Percentiles rank a stretch among this genome's conserved stretches.
These are phyloP conservation scores for Rhipidura dahli DNA, from an alignment of 2,113 vertebrate genomes.

Conservation along the genomic window DNA sequence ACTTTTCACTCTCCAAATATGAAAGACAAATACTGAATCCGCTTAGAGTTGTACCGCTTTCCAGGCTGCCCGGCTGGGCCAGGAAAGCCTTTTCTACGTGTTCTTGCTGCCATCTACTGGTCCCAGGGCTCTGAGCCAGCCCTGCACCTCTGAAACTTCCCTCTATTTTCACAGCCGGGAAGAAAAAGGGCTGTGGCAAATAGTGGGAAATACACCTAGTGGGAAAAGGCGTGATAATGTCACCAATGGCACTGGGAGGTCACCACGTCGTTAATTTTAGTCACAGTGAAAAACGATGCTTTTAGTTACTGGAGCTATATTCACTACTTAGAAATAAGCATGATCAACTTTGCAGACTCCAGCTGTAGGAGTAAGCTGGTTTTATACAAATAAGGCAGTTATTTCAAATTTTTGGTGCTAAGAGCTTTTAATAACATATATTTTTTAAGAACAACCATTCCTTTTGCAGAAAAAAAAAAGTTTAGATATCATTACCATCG, in stretches of 20 bases:
- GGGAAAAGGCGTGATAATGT: not conserved
- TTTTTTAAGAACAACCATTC: accelerated
- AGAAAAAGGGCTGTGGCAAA: not conserved
- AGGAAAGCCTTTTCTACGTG: conserved; percentile 25
- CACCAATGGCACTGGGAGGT: not conserved
- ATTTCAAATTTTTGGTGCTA: not conserved
- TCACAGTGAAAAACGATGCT: not conserved
- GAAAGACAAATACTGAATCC: conserved; percentile 59
- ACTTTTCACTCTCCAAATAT: conserved; percentile 57
- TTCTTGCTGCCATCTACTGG: conserved; percentile 76
- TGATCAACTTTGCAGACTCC: not conserved
- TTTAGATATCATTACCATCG: not conserved
- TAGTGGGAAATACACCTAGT: not conserved
- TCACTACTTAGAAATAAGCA: not conserved
- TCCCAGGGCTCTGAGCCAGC: not conserved
- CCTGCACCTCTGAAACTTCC: not conserved
- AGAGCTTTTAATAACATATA: not conserved
- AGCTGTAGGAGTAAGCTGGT: not conserved
- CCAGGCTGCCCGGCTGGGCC: not conserved
- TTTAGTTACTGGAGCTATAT: not conserved
- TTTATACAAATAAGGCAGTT: not conserved
- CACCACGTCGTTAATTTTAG: not conserved
- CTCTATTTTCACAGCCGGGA: not conserved
- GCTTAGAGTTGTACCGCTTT: not conserved
- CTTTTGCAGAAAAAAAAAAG: not conserved